Conservation (phyloP, 2,113 vertebrate genomes). For the Columba livia region DNA sequence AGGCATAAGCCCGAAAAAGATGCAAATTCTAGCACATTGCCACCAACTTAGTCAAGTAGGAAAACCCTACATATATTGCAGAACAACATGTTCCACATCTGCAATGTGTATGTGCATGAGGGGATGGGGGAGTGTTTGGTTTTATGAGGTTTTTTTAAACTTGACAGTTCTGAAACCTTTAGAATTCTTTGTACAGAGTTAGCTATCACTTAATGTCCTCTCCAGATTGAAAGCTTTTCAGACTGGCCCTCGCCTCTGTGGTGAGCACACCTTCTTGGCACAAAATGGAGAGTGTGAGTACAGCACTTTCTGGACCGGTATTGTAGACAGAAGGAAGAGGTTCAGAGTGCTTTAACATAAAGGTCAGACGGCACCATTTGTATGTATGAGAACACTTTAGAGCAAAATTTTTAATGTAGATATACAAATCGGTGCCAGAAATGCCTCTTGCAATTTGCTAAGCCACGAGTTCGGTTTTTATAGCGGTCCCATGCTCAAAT, state of each 20-base stretch:
- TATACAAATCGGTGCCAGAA: not conserved
- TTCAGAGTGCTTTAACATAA: not conserved
- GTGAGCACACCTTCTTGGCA: not conserved
- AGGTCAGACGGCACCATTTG: not conserved
- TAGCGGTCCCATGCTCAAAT: not conserved
- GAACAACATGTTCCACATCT: fast-evolving
- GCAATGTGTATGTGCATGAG: not conserved
- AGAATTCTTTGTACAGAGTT: not conserved
- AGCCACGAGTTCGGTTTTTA: not conserved
- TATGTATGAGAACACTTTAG: not conserved
- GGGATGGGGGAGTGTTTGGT: not conserved
- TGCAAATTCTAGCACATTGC: fast-evolving
- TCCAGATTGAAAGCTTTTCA: not conserved
- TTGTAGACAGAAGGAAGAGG: not conserved
- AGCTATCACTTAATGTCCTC: not conserved
- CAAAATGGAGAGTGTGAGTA: not conserved
- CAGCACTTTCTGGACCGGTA: not conserved
- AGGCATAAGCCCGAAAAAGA: not conserved
- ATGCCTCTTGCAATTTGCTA: not conserved
- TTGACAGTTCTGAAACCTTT: not conserved
- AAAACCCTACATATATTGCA: not conserved
- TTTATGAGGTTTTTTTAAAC: not conserved
- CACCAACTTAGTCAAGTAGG: not conserved
- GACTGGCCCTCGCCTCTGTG: not conserved
- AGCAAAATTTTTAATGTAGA: not conserved